Conservation (phyloP, 2,113 vertebrate genomes). For the Pseudorasbora parva region DNA sequence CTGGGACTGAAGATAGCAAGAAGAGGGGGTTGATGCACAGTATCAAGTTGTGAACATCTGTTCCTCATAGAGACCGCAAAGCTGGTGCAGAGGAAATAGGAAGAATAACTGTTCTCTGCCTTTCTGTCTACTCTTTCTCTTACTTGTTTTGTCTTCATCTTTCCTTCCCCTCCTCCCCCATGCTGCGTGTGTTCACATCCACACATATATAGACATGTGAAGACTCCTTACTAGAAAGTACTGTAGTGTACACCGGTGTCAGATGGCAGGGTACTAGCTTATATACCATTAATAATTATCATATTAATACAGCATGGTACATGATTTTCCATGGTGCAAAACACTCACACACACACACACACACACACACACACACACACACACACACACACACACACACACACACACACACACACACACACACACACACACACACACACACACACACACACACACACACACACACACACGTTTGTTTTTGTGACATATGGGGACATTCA, state of each 20-base stretch:
- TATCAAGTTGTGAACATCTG: conserved; percentile 84
- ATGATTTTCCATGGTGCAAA: background rate
- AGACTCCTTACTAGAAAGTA: background rate
- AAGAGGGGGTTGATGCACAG: conserved; percentile 74
- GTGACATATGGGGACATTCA: too few relatives aligned
- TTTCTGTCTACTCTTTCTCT: conserved; percentile 19
- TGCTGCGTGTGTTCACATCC: background rate
- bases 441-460: too few relatives aligned
- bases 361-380: too few relatives aligned
- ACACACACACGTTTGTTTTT: too few relatives aligned
- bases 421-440: too few relatives aligned
- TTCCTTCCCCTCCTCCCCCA: background rate
- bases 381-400: too few relatives aligned
- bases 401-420: too few relatives aligned
- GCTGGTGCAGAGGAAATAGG: conserved; percentile 77
- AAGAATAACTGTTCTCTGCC: conserved; percentile 69
- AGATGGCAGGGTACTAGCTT: background rate
- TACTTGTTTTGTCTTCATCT: conserved; percentile 33
- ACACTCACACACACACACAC: too few relatives aligned
- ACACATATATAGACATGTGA: background rate
- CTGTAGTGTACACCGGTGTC: background rate
- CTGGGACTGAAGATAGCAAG: conserved; percentile 77
- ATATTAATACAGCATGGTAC: background rate
- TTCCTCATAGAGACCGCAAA: conserved; percentile 81
- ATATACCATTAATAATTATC: background rate